Conservation (phyloP, 2,113 vertebrate species). For the Marmota flaviventris region DNA sequence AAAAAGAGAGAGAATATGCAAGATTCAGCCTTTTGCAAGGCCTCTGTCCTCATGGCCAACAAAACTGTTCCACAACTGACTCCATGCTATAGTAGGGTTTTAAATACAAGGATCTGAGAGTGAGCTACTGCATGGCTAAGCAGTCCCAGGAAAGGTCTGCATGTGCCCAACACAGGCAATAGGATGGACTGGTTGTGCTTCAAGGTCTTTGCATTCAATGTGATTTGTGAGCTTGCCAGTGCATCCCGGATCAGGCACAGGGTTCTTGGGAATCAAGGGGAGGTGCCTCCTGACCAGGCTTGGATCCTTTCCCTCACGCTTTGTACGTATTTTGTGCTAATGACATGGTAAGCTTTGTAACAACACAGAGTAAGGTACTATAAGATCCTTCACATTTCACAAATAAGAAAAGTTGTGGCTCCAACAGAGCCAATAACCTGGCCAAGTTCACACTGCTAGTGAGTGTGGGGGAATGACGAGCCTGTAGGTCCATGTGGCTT, state of each 20-base stretch:
- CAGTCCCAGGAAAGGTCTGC: neutral
- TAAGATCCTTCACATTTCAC: neutral
- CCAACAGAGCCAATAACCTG: neutral
- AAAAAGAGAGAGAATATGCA: neutral
- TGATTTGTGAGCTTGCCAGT: neutral
- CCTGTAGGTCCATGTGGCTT: neutral
- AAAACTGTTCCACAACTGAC: neutral
- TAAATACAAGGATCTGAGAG: neutral
- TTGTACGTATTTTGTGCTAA: neutral
- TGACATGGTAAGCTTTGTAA: neutral
- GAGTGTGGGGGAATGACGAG: neutral
- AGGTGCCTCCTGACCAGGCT: accelerated
- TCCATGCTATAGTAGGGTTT: neutral
- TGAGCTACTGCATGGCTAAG: neutral
- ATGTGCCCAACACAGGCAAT: neutral
- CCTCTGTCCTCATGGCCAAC: neutral
- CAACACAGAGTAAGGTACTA: neutral
- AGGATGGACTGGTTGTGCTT: neutral
- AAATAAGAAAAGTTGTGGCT: neutral
- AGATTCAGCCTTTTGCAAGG: neutral
- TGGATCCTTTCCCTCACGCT: neutral
- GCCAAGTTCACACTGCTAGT: neutral
- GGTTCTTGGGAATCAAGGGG: neutral
- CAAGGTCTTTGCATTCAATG: neutral
- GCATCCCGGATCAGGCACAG: neutral